phyloP scores from a whole-genome alignment of 1,140 invertebrate species.

The Drosophila ficusphila region DNA sequence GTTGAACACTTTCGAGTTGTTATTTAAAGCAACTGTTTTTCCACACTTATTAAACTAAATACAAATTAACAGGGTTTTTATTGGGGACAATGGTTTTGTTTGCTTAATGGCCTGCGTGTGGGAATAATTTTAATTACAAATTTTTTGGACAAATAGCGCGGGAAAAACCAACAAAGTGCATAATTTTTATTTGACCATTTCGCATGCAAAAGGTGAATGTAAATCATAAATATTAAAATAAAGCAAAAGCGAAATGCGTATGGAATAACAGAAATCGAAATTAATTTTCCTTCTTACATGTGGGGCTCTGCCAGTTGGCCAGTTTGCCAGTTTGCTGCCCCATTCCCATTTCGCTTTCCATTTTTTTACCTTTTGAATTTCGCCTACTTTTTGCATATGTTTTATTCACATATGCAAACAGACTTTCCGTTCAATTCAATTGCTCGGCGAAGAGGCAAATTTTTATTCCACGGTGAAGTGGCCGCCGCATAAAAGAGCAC shows the following conservation, averaged over 20 bases:
- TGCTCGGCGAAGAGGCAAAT: constrained; percentile 52
- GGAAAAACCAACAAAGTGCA: constrained; percentile 18
- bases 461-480: constrained; percentile 43
- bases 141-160: constrained; percentile 28
- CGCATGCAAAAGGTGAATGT: constrained; percentile 6
- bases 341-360: not conserved
- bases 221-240: constrained; percentile 40
- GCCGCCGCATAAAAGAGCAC: constrained; percentile 26
- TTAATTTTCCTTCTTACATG: constrained; percentile 26
- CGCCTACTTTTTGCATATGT: constrained; percentile 55
- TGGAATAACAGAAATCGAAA: constrained; percentile 30
- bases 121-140: constrained; percentile 30
- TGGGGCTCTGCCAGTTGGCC: constrained; percentile 1
- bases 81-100: constrained; percentile 16
- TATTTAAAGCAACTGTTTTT: not conserved
- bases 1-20: not conserved
- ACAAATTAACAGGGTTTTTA: not conserved
- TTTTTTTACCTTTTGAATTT: constrained; percentile 17
- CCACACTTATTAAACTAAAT: not conserved
- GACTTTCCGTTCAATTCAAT: constrained; percentile 78
- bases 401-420: constrained; percentile 82
- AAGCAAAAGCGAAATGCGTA: not conserved
- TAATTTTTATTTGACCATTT: constrained; percentile 6
- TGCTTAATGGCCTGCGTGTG: constrained; percentile 6
- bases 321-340: not conserved